phyloP scores from a whole-genome alignment of 2,113 vertebrate genomes.

The Bambusicola thoracicus region DNA sequence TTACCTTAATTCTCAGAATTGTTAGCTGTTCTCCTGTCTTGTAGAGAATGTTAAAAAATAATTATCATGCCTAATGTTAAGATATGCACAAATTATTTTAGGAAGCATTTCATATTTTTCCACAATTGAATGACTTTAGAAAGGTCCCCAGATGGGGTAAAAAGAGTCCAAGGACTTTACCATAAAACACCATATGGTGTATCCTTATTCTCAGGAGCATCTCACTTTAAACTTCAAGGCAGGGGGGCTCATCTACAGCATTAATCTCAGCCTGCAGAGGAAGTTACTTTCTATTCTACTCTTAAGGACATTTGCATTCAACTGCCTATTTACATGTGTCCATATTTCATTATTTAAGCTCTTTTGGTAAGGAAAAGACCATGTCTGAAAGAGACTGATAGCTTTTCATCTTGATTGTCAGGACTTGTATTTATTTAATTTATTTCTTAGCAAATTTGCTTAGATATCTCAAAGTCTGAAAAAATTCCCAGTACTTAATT shows the following conservation, averaged over 20 bases:
- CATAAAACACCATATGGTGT: neutral
- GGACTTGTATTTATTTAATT: neutral
- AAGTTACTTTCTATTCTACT: neutral
- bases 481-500: neutral
- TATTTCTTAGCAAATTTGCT: neutral
- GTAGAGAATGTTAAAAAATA: neutral
- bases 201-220: neutral
- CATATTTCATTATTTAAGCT: neutral
- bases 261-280: neutral
- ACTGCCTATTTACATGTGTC: neutral
- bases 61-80: neutral
- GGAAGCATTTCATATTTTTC: neutral
- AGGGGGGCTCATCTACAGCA: neutral
- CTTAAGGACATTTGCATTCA: neutral
- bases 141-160: neutral
- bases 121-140: neutral
- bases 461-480: neutral
- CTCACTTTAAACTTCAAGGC: neutral
- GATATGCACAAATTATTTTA: neutral
- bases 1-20: neutral
- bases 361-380: neutral
- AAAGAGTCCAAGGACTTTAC: rapidly evolving
- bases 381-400: neutral
- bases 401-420: neutral
- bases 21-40: neutral